These are phyloP conservation scores for Myzus persicae DNA, from an alignment of 1,140 invertebrate species.

Conservation along the genomic window DNA sequence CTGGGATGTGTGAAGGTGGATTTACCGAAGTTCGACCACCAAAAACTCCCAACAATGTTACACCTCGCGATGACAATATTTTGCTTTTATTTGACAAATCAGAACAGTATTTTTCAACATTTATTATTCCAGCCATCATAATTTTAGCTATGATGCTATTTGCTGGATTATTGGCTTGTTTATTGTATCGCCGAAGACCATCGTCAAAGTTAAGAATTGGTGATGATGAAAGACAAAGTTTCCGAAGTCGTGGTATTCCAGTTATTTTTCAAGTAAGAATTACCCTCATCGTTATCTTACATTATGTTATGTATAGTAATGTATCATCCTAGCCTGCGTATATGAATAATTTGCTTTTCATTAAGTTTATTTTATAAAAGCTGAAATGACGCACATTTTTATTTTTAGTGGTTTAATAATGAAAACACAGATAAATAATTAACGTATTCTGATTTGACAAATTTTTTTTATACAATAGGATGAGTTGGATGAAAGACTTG, in stretches of 20 bases:
- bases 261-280: conserved; percentile 80
- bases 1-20: conserved; percentile 76
- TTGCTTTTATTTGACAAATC: conserved; percentile 23
- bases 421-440: background rate
- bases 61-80: conserved; percentile 37
- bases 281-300: background rate
- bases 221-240: conserved; percentile 80
- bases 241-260: conserved; percentile 89
- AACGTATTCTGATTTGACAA: background rate
- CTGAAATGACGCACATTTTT: background rate
- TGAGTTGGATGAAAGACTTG: conserved; percentile 89
- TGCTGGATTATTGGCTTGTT: conserved; percentile 85
- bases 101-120: conserved; percentile 82
- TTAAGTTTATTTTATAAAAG: background rate
- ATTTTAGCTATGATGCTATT: conserved; percentile 88
- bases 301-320: background rate
- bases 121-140: conserved; percentile 87
- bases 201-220: conserved; percentile 66
- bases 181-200: conserved; percentile 73
- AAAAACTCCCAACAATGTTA: conserved; percentile 60
- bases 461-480: conserved; percentile 66
- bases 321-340: background rate
- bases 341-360: background rate
- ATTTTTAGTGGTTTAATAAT: background rate
- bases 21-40: conserved; percentile 67